Evolutionary conservation across 2,888 invertebrate genomes (phyloP).

Genomic region (Andrena haemorrhoa): DNA sequence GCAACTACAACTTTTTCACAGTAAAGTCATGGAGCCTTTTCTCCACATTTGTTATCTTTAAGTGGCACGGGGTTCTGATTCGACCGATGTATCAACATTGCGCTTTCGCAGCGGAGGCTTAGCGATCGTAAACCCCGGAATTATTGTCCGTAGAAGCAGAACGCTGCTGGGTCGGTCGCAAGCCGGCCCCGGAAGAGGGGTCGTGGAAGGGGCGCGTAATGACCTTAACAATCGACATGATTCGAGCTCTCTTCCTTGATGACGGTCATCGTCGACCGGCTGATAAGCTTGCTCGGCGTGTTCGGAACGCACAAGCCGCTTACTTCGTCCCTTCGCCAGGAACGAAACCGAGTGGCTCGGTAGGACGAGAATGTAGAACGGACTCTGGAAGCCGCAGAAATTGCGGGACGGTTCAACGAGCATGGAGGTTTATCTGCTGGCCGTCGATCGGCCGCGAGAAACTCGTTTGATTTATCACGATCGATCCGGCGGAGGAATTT

Average conservation of each 20-base stretch:
- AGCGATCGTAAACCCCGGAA: conserved; percentile 52
- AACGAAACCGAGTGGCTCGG: conserved; percentile 1
- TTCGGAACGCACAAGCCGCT: conserved; percentile 6
- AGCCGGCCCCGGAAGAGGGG: conserved; percentile 69
- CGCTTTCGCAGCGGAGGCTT: conserved; percentile 1
- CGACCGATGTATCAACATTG: conserved; percentile 26
- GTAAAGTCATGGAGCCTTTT: background rate
- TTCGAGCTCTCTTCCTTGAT: conserved; percentile 70
- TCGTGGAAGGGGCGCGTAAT: conserved; percentile 65
- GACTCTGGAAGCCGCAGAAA: conserved; percentile 15
- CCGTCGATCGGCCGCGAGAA: background rate
- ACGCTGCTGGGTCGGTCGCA: conserved; percentile 32
- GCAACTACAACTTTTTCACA: no score
- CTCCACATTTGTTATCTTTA: background rate
- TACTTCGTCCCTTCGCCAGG: conserved; percentile 1
- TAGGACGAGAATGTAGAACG: background rate
- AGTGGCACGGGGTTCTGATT: conserved; percentile 18
- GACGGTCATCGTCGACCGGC: conserved; percentile 46
- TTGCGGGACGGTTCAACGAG: conserved; percentile 20
- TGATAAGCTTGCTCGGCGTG: conserved; percentile 60
- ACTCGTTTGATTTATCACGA: conserved; percentile 19
- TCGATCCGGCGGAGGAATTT: conserved; percentile 21
- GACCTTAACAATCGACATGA: conserved; percentile 71
- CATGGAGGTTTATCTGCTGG: conserved; percentile 15
- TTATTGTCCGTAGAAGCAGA: conserved; percentile 43